These are phyloP conservation scores for Hydrolagus affinis DNA, from an alignment of 2,113 vertebrate species.

Conservation along the genomic window DNA sequence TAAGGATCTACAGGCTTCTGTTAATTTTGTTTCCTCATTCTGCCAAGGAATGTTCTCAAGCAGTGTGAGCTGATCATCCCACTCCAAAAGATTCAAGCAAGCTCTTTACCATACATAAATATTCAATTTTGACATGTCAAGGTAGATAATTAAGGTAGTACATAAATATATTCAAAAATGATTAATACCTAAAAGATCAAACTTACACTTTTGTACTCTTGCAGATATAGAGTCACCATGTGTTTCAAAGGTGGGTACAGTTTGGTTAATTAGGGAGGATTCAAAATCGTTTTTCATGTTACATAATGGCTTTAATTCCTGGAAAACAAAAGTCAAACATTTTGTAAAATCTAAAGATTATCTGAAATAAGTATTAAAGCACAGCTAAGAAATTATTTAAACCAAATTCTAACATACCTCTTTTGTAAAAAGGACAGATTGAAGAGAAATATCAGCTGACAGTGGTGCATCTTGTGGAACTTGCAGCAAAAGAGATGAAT, in stretches of 20 bases:
- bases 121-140: too few relatives aligned
- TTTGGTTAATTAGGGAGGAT: not conserved
- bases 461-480: not conserved
- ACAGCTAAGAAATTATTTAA: too few relatives aligned
- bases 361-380: not conserved
- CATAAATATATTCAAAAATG: not conserved
- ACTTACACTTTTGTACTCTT: conserved; percentile 31
- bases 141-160: not conserved
- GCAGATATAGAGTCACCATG: conserved; percentile 32
- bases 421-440: not conserved
- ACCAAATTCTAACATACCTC: not conserved
- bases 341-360: not conserved
- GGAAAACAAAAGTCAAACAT: not conserved
- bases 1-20: not conserved
- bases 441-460: not conserved
- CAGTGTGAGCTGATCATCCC: too few relatives aligned
- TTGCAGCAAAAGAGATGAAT: conserved; percentile 39
- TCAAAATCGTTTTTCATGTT: conserved; percentile 37
- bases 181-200: not conserved
- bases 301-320: conserved; percentile 38
- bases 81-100: too few relatives aligned
- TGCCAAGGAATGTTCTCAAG: not conserved
- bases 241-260: not conserved
- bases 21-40: not conserved
- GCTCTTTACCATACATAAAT: too few relatives aligned